Conservation (phyloP, 1,140 invertebrate genomes). For the Drosophila sp. region DNA sequence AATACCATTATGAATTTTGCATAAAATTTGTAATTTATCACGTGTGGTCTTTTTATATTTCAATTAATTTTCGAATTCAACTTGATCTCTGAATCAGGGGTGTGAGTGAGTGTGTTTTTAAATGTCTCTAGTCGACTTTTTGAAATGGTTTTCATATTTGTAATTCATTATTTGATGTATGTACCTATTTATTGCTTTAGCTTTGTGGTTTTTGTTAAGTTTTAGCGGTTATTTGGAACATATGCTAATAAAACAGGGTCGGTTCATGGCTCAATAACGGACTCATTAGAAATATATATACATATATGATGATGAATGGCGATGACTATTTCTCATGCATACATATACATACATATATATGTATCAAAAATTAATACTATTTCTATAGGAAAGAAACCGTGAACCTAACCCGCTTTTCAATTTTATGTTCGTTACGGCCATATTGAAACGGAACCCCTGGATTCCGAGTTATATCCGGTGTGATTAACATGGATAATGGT, state of each 20-base stretch:
- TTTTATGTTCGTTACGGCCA: background rate
- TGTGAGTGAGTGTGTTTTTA: background rate
- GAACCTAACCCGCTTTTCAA: conserved; percentile 16
- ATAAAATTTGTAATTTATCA: conserved; percentile 22
- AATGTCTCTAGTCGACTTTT: background rate
- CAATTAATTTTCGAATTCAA: background rate
- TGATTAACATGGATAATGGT: conserved; percentile 14
- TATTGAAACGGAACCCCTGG: background rate
- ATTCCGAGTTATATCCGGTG: conserved; percentile 1
- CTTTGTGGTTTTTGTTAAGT: background rate
- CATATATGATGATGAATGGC: conserved; percentile 6
- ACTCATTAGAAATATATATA: conserved; percentile 19
- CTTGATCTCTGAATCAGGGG: background rate
- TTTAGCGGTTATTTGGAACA: background rate
- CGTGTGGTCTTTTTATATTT: conserved; percentile 9
- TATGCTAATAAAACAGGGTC: background rate
- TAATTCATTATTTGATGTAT: conserved; percentile 10
- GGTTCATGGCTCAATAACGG: background rate
- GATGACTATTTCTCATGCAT: conserved; percentile 3
- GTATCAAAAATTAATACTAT: conserved; percentile 11
- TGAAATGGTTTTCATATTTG: conserved; percentile 4
- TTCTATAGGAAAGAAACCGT: conserved; percentile 11
- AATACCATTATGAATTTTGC: conserved; percentile 12
- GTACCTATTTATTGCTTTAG: conserved; percentile 14
- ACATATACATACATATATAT: conserved; percentile 37